A percentile compares a stretch with the other conserved stretches of the same genome.
These are phyloP conservation scores for Python bivittatus DNA, from an alignment of 2,113 vertebrate genomes.

Conservation along the genomic window DNA sequence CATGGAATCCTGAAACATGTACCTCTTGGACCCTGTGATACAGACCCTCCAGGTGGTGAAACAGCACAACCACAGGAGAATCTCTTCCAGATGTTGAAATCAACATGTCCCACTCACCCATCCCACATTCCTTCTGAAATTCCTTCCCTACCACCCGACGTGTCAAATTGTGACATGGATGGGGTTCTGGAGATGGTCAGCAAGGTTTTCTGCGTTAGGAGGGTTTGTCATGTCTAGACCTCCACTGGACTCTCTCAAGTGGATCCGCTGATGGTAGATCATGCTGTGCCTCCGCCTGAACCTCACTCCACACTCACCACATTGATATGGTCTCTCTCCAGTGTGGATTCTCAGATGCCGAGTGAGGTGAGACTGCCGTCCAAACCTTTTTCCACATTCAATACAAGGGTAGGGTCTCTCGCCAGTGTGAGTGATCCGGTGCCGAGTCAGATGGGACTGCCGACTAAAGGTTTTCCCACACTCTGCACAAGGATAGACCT, in stretches of 20 bases:
- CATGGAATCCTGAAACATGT: neutral
- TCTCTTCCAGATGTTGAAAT: neutral
- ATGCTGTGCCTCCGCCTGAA: conserved; percentile 60
- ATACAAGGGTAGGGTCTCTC: conserved; percentile 62
- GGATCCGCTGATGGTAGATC: conserved; percentile 49
- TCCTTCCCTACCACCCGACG: neutral
- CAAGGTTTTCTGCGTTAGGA: neutral
- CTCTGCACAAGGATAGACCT: conserved; percentile 42
- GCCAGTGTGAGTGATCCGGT: conserved; percentile 30
- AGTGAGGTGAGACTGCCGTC: conserved; percentile 71
- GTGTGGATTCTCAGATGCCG: conserved; percentile 69
- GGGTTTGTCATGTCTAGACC: neutral
- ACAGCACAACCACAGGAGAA: neutral
- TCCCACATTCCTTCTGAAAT: neutral
- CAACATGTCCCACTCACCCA: neutral
- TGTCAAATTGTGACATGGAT: conserved; percentile 27
- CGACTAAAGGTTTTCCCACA: conserved; percentile 64
- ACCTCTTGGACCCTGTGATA: neutral
- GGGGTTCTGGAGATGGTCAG: conserved; percentile 13
- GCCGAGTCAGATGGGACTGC: conserved; percentile 24
- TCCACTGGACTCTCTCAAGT: conserved; percentile 27
- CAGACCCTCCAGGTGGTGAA: neutral
- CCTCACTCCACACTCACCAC: conserved; percentile 72
- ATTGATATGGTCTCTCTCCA: conserved; percentile 67
- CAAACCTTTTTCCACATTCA: conserved; percentile 73